phyloP scores from a whole-genome alignment of 2,113 vertebrate species.

The Taurulus bubalis region DNA sequence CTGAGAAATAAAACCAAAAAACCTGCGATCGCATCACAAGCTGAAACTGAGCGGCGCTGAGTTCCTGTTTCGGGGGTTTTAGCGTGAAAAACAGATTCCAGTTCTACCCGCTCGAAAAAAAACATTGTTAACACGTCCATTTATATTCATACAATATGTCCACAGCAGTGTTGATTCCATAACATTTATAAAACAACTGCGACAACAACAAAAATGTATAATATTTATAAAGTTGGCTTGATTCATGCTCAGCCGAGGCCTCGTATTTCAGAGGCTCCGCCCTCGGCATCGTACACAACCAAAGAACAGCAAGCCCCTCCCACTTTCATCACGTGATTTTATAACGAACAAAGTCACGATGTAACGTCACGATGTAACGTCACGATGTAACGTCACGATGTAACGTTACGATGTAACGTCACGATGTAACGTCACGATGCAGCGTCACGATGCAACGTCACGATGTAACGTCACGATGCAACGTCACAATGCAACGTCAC shows the following conservation, averaged over 20 bases:
- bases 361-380: background rate
- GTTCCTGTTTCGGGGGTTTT: background rate
- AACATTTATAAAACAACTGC: constrained; percentile 76
- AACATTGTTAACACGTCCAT: constrained; percentile 69
- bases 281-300: constrained; percentile 68
- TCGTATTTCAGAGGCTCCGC: constrained; percentile 23
- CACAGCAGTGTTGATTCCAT: constrained; percentile 74
- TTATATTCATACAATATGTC: constrained; percentile 75
- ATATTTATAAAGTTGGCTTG: constrained; percentile 80
- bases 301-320: constrained; percentile 35
- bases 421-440: no score
- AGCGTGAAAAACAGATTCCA: constrained; percentile 30
- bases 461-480: no score
- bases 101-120: constrained; percentile 45
- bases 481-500: no score
- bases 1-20: constrained; percentile 5
- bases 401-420: no score
- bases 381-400: no score
- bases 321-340: no score
- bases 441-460: no score
- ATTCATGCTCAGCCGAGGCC: constrained; percentile 78
- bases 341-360: no score
- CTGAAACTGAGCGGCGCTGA: background rate
- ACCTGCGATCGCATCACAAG: background rate
- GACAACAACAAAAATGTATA: constrained; percentile 75